Conservation (phyloP, 2,888 invertebrate genomes). For the Monoplex corrugatus region DNA sequence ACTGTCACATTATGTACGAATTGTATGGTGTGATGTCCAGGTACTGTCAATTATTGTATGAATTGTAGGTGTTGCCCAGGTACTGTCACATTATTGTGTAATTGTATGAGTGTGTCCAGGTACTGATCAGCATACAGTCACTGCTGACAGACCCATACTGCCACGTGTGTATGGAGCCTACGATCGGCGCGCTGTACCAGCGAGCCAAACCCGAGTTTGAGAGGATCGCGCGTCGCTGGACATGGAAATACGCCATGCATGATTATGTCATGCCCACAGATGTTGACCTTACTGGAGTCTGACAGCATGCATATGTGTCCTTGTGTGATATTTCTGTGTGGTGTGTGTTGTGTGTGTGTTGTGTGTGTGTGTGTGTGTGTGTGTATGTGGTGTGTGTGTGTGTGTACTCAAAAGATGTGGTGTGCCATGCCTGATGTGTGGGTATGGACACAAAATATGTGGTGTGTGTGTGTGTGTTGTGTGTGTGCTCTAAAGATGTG, state of each 20-base stretch:
- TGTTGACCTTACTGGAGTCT: constrained; percentile 71
- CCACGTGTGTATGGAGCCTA: constrained; percentile 94
- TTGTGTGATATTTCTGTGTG: neutral
- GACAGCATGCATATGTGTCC: neutral
- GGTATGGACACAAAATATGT: too few relatives aligned
- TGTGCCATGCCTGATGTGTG: too few relatives aligned
- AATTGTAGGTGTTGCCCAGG: too few relatives aligned
- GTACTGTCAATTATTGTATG: too few relatives aligned
- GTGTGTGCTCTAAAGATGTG: too few relatives aligned
- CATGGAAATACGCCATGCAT: constrained; percentile 89
- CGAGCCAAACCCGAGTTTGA: constrained; percentile 89
- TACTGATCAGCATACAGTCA: constrained; percentile 81
- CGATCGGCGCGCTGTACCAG: constrained; percentile 90
- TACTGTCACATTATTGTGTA: too few relatives aligned
- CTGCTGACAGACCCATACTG: constrained; percentile 89
- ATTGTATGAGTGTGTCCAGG: constrained; percentile 56
- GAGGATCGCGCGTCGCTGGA: constrained; percentile 91
- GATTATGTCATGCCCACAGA: constrained; percentile 76
- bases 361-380: neutral
- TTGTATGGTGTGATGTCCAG: too few relatives aligned
- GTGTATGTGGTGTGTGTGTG: neutral
- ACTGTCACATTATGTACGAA: too few relatives aligned
- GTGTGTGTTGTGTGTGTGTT: neutral
- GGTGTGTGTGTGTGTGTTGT: neutral
- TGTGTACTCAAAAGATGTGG: neutral